Evolutionary conservation across 2,797 vertebrate species (phyloP).

Genomic region (Menidia menidia): DNA sequence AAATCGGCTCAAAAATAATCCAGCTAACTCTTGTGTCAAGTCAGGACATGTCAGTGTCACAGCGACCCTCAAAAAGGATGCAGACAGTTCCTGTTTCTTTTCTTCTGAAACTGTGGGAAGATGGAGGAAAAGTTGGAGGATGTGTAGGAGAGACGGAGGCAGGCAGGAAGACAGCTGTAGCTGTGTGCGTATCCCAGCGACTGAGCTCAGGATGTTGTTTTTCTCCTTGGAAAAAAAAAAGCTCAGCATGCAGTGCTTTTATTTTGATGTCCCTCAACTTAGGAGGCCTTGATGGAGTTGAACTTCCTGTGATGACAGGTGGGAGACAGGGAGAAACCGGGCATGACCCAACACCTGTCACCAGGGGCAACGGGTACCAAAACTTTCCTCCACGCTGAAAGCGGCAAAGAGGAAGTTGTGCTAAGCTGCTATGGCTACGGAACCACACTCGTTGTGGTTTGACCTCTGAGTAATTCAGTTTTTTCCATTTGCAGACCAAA

Average conservation of each 20-base stretch:
- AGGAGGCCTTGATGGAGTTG: conserved; percentile 33
- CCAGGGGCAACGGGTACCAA: conserved; percentile 1
- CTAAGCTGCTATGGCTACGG: neutral
- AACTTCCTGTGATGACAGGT: conserved; percentile 38
- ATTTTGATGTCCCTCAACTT: conserved; percentile 47
- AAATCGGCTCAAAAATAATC: neutral
- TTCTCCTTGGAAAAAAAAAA: conserved; percentile 22
- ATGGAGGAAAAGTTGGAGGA: neutral
- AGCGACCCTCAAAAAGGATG: conserved; percentile 11
- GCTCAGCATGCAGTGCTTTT: conserved; percentile 37
- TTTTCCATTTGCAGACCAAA: neutral
- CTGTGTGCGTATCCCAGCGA: conserved; percentile 4
- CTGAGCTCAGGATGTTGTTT: conserved; percentile 41
- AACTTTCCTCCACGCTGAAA: neutral
- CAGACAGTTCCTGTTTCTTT: neutral
- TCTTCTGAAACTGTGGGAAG: neutral
- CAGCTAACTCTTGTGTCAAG: neutral
- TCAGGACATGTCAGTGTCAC: conserved; percentile 2
- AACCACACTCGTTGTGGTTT: conserved; percentile 10
- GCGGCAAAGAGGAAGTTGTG: conserved; percentile 26
- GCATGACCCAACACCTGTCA: conserved; percentile 26
- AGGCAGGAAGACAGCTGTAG: conserved; percentile 14
- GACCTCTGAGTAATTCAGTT: conserved; percentile 10
- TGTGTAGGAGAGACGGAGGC: conserved; percentile 1
- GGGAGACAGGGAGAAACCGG: conserved; percentile 9